phyloP scores from a whole-genome alignment of 2,888 invertebrate species.

The Chaetogeoica ovagalla region DNA sequence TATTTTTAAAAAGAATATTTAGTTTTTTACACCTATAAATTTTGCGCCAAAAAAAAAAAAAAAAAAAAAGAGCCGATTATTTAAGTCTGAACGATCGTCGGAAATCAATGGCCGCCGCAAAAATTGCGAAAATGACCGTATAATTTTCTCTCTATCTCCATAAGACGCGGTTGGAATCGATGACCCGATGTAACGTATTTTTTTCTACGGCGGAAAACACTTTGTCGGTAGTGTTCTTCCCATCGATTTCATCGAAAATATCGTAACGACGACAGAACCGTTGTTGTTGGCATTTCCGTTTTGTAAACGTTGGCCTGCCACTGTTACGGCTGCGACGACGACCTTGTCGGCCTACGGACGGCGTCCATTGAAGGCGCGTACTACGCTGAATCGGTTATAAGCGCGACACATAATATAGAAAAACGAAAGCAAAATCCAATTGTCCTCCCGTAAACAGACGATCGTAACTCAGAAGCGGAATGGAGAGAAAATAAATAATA shows the following conservation, averaged over 20 bases:
- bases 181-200: too few relatives aligned
- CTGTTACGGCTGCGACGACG: neutral
- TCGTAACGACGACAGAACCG: neutral
- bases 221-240: too few relatives aligned
- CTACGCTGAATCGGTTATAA: neutral
- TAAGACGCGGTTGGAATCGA: too few relatives aligned
- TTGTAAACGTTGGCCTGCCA: neutral
- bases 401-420: neutral
- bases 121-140: too few relatives aligned
- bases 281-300: neutral
- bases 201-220: too few relatives aligned
- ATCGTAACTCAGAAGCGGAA: conserved; percentile 5
- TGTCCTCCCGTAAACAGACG: conserved; percentile 42
- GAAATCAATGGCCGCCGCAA: too few relatives aligned
- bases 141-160: too few relatives aligned
- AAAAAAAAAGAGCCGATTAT: too few relatives aligned
- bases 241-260: neutral
- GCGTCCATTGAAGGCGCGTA: conserved; percentile 16
- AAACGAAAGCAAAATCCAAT: conserved; percentile 48
- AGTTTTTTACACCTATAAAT: too few relatives aligned
- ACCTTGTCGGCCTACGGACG: conserved; percentile 44
- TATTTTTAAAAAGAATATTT: too few relatives aligned
- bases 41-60: too few relatives aligned
- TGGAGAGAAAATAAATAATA: neutral
- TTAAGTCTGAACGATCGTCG: too few relatives aligned